Conservation (phyloP, 2,113 vertebrate genomes). For the Rattus norvegicus region DNA sequence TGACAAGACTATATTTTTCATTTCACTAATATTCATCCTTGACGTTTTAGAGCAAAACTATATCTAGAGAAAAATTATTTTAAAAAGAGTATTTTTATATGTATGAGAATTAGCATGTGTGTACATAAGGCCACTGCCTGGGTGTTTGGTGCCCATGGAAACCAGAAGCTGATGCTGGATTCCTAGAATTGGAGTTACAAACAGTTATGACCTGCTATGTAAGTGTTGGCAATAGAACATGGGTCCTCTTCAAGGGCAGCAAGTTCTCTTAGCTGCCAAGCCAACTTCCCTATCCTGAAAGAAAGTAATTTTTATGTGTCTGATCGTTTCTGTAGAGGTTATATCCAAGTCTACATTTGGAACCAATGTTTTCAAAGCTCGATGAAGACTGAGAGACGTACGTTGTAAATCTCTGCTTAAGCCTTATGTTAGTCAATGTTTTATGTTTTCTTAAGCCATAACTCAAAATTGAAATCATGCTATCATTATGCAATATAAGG, state of each 20-base stretch:
- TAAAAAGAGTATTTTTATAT: neutral
- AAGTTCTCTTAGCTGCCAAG: neutral
- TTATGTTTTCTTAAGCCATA: conserved; percentile 5
- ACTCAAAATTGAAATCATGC: neutral
- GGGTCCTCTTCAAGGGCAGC: neutral
- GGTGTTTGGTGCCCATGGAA: neutral
- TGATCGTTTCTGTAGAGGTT: conserved; percentile 1
- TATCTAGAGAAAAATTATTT: neutral
- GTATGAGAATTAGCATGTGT: neutral
- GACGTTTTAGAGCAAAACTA: neutral
- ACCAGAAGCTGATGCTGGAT: neutral
- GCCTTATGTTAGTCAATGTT: neutral
- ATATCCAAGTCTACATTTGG: neutral
- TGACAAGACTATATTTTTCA: neutral
- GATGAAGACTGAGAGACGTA: neutral
- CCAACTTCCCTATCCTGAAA: neutral
- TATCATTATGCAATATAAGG: conserved; percentile 23
- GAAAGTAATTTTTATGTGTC: neutral
- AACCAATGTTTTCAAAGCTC: conserved; percentile 33
- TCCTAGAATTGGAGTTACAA: neutral
- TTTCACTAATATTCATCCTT: neutral
- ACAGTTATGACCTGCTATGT: neutral
- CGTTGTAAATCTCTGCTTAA: neutral
- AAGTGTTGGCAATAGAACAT: neutral
- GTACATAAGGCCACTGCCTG: neutral